phyloP scores from a whole-genome alignment of 2,113 vertebrate genomes.

The Anarhynchus alexandrinus region DNA sequence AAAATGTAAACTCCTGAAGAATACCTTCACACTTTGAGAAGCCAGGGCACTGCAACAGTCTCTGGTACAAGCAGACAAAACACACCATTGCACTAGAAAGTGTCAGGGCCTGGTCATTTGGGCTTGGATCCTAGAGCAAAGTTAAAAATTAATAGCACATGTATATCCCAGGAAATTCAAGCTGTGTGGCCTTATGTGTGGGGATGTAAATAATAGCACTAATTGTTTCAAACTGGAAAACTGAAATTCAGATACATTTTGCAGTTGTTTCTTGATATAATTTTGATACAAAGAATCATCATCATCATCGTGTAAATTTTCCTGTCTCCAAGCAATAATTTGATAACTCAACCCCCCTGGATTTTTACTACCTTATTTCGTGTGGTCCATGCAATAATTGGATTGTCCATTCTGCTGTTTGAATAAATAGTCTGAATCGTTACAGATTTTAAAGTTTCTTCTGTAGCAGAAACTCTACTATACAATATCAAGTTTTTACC shows the following conservation, averaged over 20 bases:
- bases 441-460: background rate
- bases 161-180: conserved; percentile 6
- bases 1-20: conserved; percentile 45
- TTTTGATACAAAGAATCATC: background rate
- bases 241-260: background rate
- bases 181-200: conserved; percentile 7
- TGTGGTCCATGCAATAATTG: background rate
- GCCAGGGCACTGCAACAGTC: background rate
- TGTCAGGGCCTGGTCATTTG: background rate
- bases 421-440: background rate
- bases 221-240: conserved; percentile 24
- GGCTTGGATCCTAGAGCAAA: background rate
- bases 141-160: conserved; percentile 14
- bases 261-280: background rate
- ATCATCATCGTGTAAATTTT: background rate
- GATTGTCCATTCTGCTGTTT: background rate
- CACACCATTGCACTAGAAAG: background rate
- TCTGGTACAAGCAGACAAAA: background rate
- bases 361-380: background rate
- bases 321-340: background rate
- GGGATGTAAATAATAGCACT: background rate
- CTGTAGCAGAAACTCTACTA: background rate
- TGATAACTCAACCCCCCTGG: background rate
- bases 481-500: background rate
- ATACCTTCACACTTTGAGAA: background rate